A percentile compares a stretch with the other conserved stretches of the same genome.
Evolutionary conservation across 2,888 invertebrate species (phyloP).

Genomic region (Stenchaetothrips biformis): DNA sequence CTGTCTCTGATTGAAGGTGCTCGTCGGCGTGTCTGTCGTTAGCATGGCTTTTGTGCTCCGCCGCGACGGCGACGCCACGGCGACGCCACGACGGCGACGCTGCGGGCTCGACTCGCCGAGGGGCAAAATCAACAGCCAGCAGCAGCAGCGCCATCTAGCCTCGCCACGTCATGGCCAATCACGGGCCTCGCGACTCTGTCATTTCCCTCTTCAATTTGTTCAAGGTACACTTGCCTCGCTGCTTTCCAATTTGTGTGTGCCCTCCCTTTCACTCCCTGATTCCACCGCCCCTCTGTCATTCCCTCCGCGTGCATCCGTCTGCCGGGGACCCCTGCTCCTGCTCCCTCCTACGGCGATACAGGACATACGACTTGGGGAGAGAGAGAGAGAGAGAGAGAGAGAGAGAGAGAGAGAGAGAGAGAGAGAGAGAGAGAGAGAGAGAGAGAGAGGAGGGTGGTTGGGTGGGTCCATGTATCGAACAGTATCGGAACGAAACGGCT

Average conservation of each 20-base stretch:
- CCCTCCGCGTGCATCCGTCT: not conserved
- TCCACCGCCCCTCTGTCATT: not conserved
- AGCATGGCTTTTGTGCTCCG: not conserved
- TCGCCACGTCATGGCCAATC: not conserved
- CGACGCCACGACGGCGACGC: not conserved
- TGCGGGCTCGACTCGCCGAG: not conserved
- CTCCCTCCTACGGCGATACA: too few species aligned
- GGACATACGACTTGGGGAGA: too few species aligned
- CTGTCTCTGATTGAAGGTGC: not conserved
- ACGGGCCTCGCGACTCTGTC: not conserved
- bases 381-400: not conserved
- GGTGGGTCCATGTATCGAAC: too few species aligned
- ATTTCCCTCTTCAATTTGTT: conserved; percentile 21
- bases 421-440: not conserved
- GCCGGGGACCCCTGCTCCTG: not conserved
- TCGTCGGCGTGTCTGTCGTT: not conserved
- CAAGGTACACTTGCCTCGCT: not conserved
- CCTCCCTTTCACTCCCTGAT: not conserved
- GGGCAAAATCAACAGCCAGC: too few species aligned
- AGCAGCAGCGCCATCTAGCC: not conserved
- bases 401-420: not conserved
- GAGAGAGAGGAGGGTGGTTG: not conserved
- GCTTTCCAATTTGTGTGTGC: not conserved
- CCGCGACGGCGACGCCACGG: not conserved
- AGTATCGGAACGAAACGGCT: too few species aligned